Conservation (phyloP, 1,140 invertebrate species). For the Tetramorium parvispinum region DNA sequence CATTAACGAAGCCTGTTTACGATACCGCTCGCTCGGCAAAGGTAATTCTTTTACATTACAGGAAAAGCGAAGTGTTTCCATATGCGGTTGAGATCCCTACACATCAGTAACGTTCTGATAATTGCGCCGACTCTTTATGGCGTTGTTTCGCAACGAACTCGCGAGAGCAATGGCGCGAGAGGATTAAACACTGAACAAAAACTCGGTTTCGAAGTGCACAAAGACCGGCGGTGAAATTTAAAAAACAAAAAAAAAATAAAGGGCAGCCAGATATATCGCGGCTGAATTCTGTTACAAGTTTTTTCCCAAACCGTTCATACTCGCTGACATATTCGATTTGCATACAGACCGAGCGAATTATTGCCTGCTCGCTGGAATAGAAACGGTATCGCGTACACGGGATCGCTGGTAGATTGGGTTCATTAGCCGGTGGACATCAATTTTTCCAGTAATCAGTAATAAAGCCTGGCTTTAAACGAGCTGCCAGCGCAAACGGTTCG, state of each 20-base stretch:
- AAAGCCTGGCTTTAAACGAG: conserved; percentile 79
- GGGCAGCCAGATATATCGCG: conserved; percentile 47
- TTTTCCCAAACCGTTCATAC: conserved; percentile 50
- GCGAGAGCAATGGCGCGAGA: conserved; percentile 25
- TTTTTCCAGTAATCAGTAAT: conserved; percentile 83
- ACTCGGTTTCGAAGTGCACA: conserved; percentile 22
- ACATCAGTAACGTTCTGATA: conserved; percentile 62
- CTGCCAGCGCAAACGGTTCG: conserved; percentile 70
- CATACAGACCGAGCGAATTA: conserved; percentile 66
- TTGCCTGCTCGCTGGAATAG: conserved; percentile 64
- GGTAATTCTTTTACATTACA: conserved; percentile 60
- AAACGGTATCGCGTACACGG: conserved; percentile 65
- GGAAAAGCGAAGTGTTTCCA: conserved; percentile 59
- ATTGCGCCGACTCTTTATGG: conserved; percentile 35
- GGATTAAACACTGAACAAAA: conserved; percentile 60
- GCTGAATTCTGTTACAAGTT: conserved; percentile 59
- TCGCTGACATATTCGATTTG: conserved; percentile 71
- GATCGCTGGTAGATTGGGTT: conserved; percentile 73
- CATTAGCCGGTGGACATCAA: conserved; percentile 79
- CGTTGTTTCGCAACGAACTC: conserved; percentile 36
- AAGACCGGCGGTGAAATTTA: conserved; percentile 25
- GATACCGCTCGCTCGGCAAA: conserved; percentile 65
- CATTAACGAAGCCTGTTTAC: conserved; percentile 77
- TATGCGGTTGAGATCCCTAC: conserved; percentile 23
- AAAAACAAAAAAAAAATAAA: conserved; percentile 33